phyloP scores from a whole-genome alignment of 1,140 invertebrate species.

The Conus ventricosus region DNA sequence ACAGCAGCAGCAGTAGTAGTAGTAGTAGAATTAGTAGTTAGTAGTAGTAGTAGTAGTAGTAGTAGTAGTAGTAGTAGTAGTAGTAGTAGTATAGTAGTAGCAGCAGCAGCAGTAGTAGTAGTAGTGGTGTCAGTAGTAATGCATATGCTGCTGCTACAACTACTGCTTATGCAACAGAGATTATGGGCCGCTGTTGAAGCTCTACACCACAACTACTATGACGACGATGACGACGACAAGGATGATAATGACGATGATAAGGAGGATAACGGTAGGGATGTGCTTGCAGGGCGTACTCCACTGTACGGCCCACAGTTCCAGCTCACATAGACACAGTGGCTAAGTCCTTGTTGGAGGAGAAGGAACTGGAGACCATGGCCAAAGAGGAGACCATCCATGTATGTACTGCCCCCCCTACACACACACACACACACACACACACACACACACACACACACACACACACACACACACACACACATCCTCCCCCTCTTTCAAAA shows the following conservation, averaged over 20 bases:
- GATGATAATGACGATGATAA: not conserved
- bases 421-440: no score
- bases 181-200: no score
- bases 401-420: not conserved
- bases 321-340: constrained; percentile 53
- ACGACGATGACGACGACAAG: not conserved
- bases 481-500: not conserved
- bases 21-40: no score
- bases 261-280: not conserved
- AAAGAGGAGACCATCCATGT: constrained; percentile 72
- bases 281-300: constrained; percentile 1
- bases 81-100: no score
- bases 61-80: no score
- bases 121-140: no score
- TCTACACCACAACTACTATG: not conserved
- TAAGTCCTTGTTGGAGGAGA: constrained; percentile 63
- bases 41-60: no score
- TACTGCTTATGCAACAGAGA: no score
- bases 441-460: no score
- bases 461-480: no score
- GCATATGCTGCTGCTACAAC: not conserved
- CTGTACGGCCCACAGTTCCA: not conserved
- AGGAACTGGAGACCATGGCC: constrained; percentile 68
- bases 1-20: no score
- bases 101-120: no score